Evolutionary conservation across 2,888 invertebrate species (phyloP), one percentile per base, ranked within the genome.

Genomic region (Diplazon laetatorius): DNA sequence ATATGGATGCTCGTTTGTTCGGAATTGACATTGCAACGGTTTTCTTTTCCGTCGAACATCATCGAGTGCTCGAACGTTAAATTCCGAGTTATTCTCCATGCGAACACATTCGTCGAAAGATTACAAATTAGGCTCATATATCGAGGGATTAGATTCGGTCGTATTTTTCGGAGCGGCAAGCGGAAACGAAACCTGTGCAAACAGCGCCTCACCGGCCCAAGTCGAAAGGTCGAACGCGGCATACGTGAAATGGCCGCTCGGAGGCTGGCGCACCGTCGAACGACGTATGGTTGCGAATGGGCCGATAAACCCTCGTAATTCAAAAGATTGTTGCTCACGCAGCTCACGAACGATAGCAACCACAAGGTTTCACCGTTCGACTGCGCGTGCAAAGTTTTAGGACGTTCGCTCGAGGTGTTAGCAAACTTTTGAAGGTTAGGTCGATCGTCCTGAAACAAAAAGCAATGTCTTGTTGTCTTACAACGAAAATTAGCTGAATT

Each of bases 81-180:
- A 87, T 86, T 87, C 87, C 85, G 82, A 87, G 76, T 87, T 86
- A 79, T 72, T 66, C 55, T 75, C 83, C 84, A 60, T 46, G 80
- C 75, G 57, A 59, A 52, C n/a, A 79, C 80, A 74, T 85, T 87
- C 85, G 80, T 80, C 55, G 60, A 80, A 83, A 87, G 88, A 87
- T 85, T 87, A 88, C 85, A 88, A 88, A 88, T 85, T 87, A 87
- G 85, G 4, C 82, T 84, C 85, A 88, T 88, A 88, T 88, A 88
- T 88, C 79, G 85, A 74, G 78, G 88, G 88, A 88, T 88, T 87
- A 89, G 78, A 78, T 65, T 39, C 65, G 69, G 22, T 50, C 39
- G 46, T 50, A 73, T 65, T 68, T 60, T 59, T 59, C 44, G 4
- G 25, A 22, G 39, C 46, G 62, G 42, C 25, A 63, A 75, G 72